phyloP scores from a whole-genome alignment of 1,140 invertebrate genomes.

The Lepidurus arcticus region DNA sequence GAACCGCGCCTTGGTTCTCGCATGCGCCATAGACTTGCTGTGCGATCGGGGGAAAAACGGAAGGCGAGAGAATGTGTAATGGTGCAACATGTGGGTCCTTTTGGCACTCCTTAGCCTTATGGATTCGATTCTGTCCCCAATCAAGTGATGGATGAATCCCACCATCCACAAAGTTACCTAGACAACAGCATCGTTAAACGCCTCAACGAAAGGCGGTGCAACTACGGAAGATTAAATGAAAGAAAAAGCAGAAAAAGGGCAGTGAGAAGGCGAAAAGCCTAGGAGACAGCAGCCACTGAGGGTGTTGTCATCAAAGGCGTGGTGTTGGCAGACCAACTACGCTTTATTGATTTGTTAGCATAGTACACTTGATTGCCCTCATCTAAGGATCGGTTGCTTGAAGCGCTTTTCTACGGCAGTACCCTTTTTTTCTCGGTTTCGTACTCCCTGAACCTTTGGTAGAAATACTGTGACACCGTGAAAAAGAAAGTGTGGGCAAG shows the following conservation, averaged over 20 bases:
- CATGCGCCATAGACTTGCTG: not conserved
- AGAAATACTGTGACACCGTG: too few species aligned
- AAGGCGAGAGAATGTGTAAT: not conserved
- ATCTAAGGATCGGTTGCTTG: not conserved
- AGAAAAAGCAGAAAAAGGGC: not conserved
- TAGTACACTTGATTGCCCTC: not conserved
- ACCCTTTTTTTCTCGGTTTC: too few species aligned
- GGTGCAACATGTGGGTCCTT: conserved; percentile 20
- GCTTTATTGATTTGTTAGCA: not conserved
- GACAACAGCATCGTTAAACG: not conserved
- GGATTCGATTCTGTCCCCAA: conserved; percentile 18
- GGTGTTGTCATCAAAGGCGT: not conserved
- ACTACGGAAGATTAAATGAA: not conserved
- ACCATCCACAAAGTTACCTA: not conserved
- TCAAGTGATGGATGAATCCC: conserved; percentile 18
- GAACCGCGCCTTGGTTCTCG: not conserved
- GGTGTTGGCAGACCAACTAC: not conserved
- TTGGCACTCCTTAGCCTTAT: conserved; percentile 6
- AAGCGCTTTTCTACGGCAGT: not conserved
- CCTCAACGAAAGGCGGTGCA: not conserved
- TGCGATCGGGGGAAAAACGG: not conserved
- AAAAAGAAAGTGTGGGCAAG: too few species aligned
- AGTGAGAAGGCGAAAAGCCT: not conserved
- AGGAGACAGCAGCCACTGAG: not conserved
- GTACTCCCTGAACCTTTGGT: too few species aligned